Evolutionary conservation across 64 coral and sea anemone genomes (phyloP).

Genomic region (Porites australiensis): DNA sequence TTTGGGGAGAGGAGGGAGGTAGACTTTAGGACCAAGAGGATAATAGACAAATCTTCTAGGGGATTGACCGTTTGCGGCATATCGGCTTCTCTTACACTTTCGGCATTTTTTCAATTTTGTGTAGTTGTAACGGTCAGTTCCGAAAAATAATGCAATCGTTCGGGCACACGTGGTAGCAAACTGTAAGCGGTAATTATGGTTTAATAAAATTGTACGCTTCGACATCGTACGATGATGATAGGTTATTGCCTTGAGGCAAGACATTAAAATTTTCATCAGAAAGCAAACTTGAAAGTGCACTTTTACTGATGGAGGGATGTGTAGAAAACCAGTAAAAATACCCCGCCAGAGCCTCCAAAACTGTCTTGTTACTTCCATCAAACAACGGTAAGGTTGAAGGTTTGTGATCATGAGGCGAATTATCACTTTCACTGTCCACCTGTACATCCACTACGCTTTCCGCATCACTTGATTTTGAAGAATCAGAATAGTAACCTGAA

Average conservation of each 20-base stretch:
- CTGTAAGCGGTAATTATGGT: slow-evolving; percentile 9
- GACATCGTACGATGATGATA: slow-evolving; percentile 26
- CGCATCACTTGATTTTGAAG: too few species aligned
- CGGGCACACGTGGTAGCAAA: slow-evolving; percentile 19
- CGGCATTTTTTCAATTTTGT: slow-evolving; percentile 4
- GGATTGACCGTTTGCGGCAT: not conserved
- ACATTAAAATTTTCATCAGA: not conserved
- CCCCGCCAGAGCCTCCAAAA: slow-evolving; percentile 24
- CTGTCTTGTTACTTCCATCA: not conserved
- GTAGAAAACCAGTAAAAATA: slow-evolving; percentile 49
- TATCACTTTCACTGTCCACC: too few species aligned
- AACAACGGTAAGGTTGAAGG: too few species aligned
- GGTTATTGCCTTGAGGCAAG: not conserved
- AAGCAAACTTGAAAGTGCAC: not conserved
- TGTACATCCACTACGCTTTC: too few species aligned
- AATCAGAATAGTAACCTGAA: too few species aligned
- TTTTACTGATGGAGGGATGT: not conserved
- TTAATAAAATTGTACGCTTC: slow-evolving; percentile 25
- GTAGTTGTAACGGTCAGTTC: slow-evolving; percentile 2
- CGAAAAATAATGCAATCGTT: slow-evolving; percentile 44
- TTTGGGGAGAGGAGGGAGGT: too few species aligned
- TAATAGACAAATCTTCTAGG: not conserved
- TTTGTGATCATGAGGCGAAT: too few species aligned
- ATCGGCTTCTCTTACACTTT: not conserved
- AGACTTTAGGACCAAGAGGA: too few species aligned